Conservation (phyloP, 2,888 invertebrate genomes). For the Poecilobothrus nobilitatus region DNA sequence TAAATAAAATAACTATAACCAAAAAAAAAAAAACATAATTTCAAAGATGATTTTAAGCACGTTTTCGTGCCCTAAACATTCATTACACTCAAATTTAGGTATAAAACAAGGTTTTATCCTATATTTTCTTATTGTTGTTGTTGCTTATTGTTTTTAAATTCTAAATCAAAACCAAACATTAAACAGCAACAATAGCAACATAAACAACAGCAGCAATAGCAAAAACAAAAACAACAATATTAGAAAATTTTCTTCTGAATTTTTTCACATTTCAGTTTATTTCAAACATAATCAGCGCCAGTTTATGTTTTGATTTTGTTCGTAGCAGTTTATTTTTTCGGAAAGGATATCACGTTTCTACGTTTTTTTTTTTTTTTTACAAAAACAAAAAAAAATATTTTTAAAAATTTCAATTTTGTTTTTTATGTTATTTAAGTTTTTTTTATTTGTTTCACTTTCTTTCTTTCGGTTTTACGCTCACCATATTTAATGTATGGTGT, state of each 20-base stretch:
- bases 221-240: too few species aligned
- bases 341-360: slow-evolving; percentile 6
- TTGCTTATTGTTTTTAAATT: neutral
- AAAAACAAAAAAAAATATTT: neutral
- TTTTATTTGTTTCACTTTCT: neutral
- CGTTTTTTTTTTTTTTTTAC: neutral
- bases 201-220: too few species aligned
- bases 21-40: neutral
- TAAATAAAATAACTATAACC: too few species aligned
- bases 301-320: slow-evolving; percentile 9
- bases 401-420: neutral
- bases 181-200: too few species aligned
- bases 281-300: slow-evolving; percentile 4
- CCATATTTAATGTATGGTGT: too few species aligned
- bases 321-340: slow-evolving; percentile 1
- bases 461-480: neutral
- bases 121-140: too few species aligned
- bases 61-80: slow-evolving; percentile 3
- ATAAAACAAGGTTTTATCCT: neutral
- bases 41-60: slow-evolving; percentile 1
- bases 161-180: neutral
- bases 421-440: neutral
- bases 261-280: neutral
- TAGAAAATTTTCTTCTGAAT: too few species aligned
- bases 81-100: slow-evolving; percentile 1